Percentiles rank a stretch among this genome's conserved stretches.
Conservation (phyloP, 2,797 vertebrate genomes). For the Microctenopoma stevenorrisi region DNA sequence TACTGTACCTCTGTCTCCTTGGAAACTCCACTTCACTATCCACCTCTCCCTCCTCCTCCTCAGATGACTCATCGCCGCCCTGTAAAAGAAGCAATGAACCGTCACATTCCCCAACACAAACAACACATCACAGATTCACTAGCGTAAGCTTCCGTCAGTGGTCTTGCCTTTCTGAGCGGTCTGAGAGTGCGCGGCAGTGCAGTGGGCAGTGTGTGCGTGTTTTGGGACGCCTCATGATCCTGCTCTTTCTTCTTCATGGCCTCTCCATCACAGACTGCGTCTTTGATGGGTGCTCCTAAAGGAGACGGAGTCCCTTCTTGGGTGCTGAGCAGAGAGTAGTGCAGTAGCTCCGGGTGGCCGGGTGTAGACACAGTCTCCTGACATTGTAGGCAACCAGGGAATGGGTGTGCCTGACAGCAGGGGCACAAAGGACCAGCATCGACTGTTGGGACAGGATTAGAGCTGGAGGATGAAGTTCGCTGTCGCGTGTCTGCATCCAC, state of each 20-base stretch:
- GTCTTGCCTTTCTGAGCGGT: constrained; percentile 89
- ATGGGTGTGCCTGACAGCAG: constrained; percentile 87
- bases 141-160: background rate
- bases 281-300: constrained; percentile 54
- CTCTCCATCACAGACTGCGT: constrained; percentile 55
- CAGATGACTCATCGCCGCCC: constrained; percentile 96
- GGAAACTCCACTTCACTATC: constrained; percentile 99
- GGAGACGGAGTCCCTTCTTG: constrained; percentile 71
- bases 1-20: constrained; percentile 92
- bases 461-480: constrained; percentile 72
- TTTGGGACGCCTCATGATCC: constrained; percentile 73
- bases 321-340: constrained; percentile 75
- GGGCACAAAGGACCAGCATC: constrained; percentile 80
- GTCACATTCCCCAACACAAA: constrained; percentile 15
- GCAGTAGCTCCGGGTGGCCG: constrained; percentile 78
- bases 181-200: constrained; percentile 87
- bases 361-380: constrained; percentile 72
- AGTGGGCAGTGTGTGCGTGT: constrained; percentile 78
- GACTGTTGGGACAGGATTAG: constrained; percentile 55
- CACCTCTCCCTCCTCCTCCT: constrained; percentile 98
- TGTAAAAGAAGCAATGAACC: constrained; percentile 66
- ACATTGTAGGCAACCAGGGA: constrained; percentile 88
- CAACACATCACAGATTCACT: constrained; percentile 3
- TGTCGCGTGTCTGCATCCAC: constrained; percentile 87
- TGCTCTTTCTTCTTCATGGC: constrained; percentile 60